Evolutionary conservation across 2,797 vertebrate species (phyloP).

Genomic region (Anableps anableps): DNA sequence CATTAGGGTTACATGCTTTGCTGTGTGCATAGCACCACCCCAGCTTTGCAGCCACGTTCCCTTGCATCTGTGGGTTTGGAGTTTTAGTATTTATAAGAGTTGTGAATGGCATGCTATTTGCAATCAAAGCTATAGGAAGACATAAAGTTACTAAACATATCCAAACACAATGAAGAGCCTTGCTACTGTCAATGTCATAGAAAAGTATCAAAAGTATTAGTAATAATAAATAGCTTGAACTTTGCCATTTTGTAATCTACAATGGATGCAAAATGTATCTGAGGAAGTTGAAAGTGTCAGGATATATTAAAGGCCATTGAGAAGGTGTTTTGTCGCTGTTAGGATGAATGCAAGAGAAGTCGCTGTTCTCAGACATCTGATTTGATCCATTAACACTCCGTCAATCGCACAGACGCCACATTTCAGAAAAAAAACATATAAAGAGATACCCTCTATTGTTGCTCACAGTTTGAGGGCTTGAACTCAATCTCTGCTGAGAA

Average conservation of each 20-base stretch:
- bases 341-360: neutral
- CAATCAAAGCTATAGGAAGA: neutral
- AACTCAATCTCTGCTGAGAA: slow-evolving; percentile 71
- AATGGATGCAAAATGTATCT: neutral
- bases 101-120: neutral
- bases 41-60: neutral
- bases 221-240: slow-evolving; percentile 25
- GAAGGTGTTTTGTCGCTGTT: slow-evolving; percentile 32
- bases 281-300: slow-evolving; percentile 28
- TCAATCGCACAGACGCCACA: slow-evolving; percentile 56
- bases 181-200: neutral
- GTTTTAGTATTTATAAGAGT: neutral
- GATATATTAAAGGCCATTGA: slow-evolving; percentile 35
- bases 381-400: slow-evolving; percentile 60
- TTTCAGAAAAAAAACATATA: slow-evolving; percentile 46
- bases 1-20: neutral
- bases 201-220: slow-evolving; percentile 8
- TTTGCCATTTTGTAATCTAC: slow-evolving; percentile 12
- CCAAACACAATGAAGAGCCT: neutral
- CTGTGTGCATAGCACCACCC: neutral
- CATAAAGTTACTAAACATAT: neutral
- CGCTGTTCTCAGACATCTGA: slow-evolving; percentile 30
- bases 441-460: slow-evolving; percentile 43
- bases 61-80: neutral
- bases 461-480: slow-evolving; percentile 64